Percentiles rank a stretch among this genome's conserved stretches.
Conservation (phyloP, 2,888 invertebrate species). For the Oscheius sp. region DNA sequence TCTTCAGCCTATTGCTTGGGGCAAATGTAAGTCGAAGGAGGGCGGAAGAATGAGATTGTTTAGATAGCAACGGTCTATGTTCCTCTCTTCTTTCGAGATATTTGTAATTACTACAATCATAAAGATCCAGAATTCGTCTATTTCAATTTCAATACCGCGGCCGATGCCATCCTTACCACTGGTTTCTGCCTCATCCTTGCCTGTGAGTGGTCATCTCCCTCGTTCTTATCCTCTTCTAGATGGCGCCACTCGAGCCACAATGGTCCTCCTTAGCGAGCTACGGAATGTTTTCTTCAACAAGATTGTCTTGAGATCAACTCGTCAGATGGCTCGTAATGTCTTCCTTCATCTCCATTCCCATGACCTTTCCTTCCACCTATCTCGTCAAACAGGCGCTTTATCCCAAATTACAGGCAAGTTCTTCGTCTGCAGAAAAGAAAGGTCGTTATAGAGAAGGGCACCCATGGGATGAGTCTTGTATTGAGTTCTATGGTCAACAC, state of each 20-base stretch:
- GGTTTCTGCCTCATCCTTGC: not conserved
- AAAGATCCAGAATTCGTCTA: not conserved
- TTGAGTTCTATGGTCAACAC: not conserved
- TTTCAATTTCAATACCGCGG: not conserved
- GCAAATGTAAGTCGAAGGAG: not conserved
- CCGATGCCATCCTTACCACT: not conserved
- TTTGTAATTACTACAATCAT: not conserved
- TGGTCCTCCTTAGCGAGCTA: not conserved
- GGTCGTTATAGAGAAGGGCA: not conserved
- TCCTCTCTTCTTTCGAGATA: not conserved
- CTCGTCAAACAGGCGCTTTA: not conserved
- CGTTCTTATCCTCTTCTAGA: not conserved
- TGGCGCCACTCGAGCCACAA: not conserved
- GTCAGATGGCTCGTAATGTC: not conserved
- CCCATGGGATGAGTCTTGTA: not conserved
- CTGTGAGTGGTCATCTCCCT: not conserved
- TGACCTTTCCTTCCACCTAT: not conserved
- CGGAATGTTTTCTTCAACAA: not conserved
- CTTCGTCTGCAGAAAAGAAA: not conserved
- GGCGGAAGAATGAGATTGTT: not conserved
- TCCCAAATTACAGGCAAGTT: not conserved
- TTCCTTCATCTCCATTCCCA: not conserved
- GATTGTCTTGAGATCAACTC: not conserved
- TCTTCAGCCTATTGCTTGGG: not conserved
- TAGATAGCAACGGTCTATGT: not conserved